Base-by-base conservation (phyloP, 2,888 invertebrate species). In the Tiphia femorata region DNA sequence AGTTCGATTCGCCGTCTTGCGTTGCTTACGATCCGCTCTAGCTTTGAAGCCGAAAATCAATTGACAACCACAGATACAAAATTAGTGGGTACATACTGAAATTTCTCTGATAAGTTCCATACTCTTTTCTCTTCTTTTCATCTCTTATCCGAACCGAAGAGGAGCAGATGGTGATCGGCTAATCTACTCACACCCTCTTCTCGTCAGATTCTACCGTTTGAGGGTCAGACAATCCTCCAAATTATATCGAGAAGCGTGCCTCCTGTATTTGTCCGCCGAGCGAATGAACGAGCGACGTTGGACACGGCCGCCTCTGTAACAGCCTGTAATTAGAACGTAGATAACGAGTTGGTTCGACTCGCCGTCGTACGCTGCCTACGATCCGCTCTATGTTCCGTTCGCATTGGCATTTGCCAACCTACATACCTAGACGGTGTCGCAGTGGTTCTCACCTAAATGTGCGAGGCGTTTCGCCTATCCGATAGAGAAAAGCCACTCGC, bases 311-410 rank as follows among this genome's bases (percentile, higher is more conserved):
- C 17, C 35, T 48, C 17, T 25, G 38, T 58, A 64, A 64, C 58
- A 55, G 57, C 33, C 52, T 14, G 67, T 47, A 72, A 72, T 72
- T 72, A 72, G 72, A 70, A 68, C 66, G 52, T 14, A 59, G 70
- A 72, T 67, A 72, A 67, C 57, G 42, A 64, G 47, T 44, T 48
- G 17, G 38, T 58, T 53, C 49, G 64, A 62, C 50, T 57, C 60
- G 56, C 56, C 49, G 57, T 57, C 46, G 48, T 29, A 27, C 44
- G 30, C 20, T 23, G 6, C 8, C 25, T n/a, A n/a, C n/a, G n/a
- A n/a, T n/a, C n/a, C n/a, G n/a, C n/a, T n/a, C n/a, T n/a, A n/a
- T n/a, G n/a, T n/a, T n/a, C n/a, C n/a, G n/a, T n/a, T 10, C 30
- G 44, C 44, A 10, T 27, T 44, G 27, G 44, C 29, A 29, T 44